Base-by-base conservation (phyloP, 2,888 invertebrate genomes). In the Diplolepis rosae region DNA sequence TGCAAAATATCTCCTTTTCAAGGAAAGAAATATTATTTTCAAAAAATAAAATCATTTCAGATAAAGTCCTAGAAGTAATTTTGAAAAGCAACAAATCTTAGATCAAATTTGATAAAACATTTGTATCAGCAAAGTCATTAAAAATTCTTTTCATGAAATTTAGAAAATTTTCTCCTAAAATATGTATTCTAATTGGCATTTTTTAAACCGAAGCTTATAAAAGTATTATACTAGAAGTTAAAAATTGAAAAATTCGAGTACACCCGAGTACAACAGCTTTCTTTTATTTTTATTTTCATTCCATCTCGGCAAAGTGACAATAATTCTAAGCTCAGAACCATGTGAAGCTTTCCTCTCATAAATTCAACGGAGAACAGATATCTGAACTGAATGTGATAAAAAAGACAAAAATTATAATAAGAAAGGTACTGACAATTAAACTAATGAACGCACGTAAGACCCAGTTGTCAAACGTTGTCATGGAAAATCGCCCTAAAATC, bases 211-310 rank as follows among this genome's bases (percentile, higher is more conserved):
- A n/a, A n/a, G n/a, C n/a, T n/a, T n/a, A n/a, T n/a, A n/a, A n/a
- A n/a, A n/a, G n/a, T n/a, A n/a, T n/a, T n/a, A n/a, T n/a, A n/a
- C n/a, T n/a, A n/a, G n/a, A n/a, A n/a, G n/a, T n/a, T 77, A 77
- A 77, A 76, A 79, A 79, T 77, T 71, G 73, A 77, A 77, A 75
- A 77, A 69, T 71, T 74, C 71, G 71, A 76, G 73, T 72, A 75
- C 75, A 70, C 80, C 73, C 69, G 75, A 77, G 79, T 78, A 81
- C 81, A 82, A 80, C 78, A 78, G 77, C 77, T 72, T 73, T 77
- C 66, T 76, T 74, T 76, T 72, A 72, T 76, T 76, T 68, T 75
- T 70, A 30, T 61, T 75, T 75, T 68, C 65, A 18, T 32, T 48
- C 24, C 22, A 56, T 35, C 35, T 56, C 24, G 56, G 35, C 35